These are phyloP conservation scores for Brachionus angularis DNA, from an alignment of 1,140 invertebrate species.

Conservation along the genomic window DNA sequence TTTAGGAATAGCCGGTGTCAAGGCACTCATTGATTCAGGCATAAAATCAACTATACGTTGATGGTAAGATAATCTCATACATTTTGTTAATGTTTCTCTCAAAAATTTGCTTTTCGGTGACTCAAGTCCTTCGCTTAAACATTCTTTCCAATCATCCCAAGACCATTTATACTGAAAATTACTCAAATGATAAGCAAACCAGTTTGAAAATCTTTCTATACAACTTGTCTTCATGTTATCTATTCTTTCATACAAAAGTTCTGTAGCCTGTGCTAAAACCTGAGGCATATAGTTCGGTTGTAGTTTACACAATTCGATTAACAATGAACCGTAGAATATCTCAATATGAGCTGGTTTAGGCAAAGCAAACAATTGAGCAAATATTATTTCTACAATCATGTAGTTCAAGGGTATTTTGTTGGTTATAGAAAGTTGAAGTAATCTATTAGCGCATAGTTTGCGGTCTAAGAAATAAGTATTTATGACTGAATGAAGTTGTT, in stretches of 20 bases:
- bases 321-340: constrained; percentile 86
- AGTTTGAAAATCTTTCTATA: constrained; percentile 91
- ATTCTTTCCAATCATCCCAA: constrained; percentile 68
- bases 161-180: constrained; percentile 99
- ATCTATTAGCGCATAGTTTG: constrained; percentile 84
- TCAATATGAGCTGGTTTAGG: constrained; percentile 80
- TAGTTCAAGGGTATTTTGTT: constrained; percentile 93
- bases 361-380: constrained; percentile 86
- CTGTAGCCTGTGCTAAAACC: constrained; percentile 90
- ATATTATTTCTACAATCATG: constrained; percentile 78
- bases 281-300: constrained; percentile 94
- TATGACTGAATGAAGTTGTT: constrained; percentile 88
- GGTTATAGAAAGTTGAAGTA: constrained; percentile 87
- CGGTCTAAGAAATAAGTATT: constrained; percentile 80
- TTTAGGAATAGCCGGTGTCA: constrained; percentile 70
- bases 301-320: constrained; percentile 94
- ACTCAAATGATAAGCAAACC: constrained; percentile 98
- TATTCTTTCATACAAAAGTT: constrained; percentile 89
- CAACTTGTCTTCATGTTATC: constrained; percentile 94
- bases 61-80: constrained; percentile 87
- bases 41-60: constrained; percentile 86
- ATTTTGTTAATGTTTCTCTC: constrained; percentile 81
- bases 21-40: constrained; percentile 75
- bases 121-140: constrained; percentile 66
- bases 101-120: constrained; percentile 94